Percentiles rank a stretch among this genome's conserved stretches.
Conservation (phyloP, 2,797 vertebrate genomes). For the Cryptoblepharus egeriae region DNA sequence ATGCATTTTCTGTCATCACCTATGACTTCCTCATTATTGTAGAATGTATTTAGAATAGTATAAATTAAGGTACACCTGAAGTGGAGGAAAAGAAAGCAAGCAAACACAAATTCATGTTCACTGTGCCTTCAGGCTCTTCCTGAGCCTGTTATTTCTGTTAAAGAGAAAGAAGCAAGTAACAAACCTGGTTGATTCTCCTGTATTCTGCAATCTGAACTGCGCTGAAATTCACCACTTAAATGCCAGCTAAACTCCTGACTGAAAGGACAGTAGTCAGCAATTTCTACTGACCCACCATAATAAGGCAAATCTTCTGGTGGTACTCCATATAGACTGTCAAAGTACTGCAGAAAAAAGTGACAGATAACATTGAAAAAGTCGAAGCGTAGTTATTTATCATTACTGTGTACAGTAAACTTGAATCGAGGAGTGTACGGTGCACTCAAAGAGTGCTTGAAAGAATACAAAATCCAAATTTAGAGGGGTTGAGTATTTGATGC, state of each 20-base stretch:
- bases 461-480: no score
- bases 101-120: no score
- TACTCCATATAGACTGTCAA: slow-evolving; percentile 87
- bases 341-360: slow-evolving; percentile 83
- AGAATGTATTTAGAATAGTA: no score
- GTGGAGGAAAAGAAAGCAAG: no score
- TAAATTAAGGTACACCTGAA: no score
- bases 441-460: no score
- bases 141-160: background rate
- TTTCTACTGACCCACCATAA: slow-evolving; percentile 95
- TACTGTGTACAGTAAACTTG: background rate
- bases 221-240: slow-evolving; percentile 92
- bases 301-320: slow-evolving; percentile 81
- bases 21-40: background rate
- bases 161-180: slow-evolving; percentile 38
- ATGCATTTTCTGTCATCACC: background rate
- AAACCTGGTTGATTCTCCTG: slow-evolving; percentile 93
- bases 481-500: no score
- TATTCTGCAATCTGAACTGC: slow-evolving; percentile 93
- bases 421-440: background rate
- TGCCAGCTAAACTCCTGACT: slow-evolving; percentile 99
- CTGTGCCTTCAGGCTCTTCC: background rate
- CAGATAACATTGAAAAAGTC: background rate
- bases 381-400: background rate
- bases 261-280: slow-evolving; percentile 97